Evolutionary conservation across 2,797 vertebrate genomes (phyloP).

Genomic region (Pachyuromys duprasi): DNA sequence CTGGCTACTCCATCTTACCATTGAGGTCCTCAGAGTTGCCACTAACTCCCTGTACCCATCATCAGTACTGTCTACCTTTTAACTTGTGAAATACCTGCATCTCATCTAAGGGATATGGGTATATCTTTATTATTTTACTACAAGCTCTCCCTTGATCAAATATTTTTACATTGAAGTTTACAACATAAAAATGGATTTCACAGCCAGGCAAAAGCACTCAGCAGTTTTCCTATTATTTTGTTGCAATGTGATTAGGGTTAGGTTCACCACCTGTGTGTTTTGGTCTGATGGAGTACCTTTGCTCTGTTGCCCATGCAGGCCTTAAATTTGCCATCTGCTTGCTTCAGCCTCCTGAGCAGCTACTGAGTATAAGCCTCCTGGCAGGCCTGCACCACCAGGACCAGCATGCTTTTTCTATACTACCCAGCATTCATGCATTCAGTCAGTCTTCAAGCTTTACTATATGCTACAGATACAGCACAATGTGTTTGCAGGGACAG

Average conservation of each 20-base stretch:
- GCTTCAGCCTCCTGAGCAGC: background rate
- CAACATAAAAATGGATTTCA: background rate
- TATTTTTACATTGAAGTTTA: background rate
- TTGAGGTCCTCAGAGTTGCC: background rate
- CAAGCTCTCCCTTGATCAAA: background rate
- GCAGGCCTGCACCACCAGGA: background rate
- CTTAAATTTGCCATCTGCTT: background rate
- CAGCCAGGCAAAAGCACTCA: background rate
- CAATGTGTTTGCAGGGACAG: no score
- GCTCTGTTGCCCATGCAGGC: background rate
- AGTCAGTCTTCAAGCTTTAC: background rate
- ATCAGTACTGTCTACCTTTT: background rate
- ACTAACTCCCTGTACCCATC: no score
- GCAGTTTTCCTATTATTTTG: background rate
- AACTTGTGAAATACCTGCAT: background rate
- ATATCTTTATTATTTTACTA: background rate
- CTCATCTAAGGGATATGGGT: background rate
- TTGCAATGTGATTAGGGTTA: background rate
- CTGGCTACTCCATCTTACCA: accelerated
- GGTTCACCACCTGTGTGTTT: background rate
- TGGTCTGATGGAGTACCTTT: background rate
- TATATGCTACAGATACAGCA: no score
- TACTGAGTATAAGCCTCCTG: background rate
- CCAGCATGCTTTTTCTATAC: background rate
- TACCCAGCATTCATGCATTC: background rate